These are phyloP conservation scores for Tetrax tetrax DNA, from an alignment of 2,113 vertebrate species.

Conservation along the genomic window DNA sequence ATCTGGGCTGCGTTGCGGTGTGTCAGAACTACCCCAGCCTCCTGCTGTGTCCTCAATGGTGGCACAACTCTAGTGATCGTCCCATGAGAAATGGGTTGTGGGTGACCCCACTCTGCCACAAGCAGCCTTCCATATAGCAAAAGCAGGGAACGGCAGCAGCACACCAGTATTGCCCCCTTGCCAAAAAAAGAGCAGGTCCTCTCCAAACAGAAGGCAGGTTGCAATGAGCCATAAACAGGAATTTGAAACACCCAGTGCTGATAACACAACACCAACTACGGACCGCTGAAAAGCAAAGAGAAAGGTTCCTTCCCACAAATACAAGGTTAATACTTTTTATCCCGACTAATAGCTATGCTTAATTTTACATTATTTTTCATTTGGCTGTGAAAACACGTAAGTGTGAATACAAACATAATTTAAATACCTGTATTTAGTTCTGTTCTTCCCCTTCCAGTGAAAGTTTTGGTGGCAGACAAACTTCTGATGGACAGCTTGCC, in stretches of 20 bases:
- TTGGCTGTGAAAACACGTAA: background rate
- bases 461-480: constrained; percentile 18
- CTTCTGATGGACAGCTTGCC: background rate
- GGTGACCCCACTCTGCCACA: background rate
- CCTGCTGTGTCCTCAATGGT: background rate
- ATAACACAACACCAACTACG: background rate
- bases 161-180: fast-evolving
- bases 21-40: background rate
- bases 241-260: background rate
- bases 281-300: background rate
- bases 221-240: background rate
- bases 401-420: background rate
- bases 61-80: background rate
- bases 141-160: background rate
- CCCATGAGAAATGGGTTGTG: background rate
- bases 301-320: constrained; percentile 2
- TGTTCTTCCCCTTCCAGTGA: background rate
- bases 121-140: background rate
- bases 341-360: background rate
- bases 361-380: constrained; percentile 49
- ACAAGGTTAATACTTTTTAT: constrained; percentile 29
- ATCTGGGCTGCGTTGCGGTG: no score
- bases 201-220: background rate
- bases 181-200: background rate
- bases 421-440: constrained; percentile 42